Evolutionary conservation across 2,113 vertebrate genomes (phyloP).

Genomic region (Megalops atlanticus): DNA sequence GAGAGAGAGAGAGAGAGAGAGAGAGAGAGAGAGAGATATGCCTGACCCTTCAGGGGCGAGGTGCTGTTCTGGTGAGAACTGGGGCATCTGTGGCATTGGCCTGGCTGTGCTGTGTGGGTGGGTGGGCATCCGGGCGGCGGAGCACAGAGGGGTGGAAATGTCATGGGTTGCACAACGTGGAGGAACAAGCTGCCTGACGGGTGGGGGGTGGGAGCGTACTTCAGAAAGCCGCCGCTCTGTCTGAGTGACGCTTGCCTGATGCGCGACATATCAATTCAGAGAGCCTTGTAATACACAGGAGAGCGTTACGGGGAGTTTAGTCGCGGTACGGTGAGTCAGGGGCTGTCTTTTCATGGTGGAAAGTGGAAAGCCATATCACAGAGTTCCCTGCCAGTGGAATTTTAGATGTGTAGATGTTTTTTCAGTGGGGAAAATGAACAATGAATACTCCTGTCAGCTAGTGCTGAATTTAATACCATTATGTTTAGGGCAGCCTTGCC

Average conservation of each 20-base stretch:
- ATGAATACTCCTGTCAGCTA: background rate
- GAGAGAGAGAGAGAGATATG: background rate
- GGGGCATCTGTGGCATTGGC: slow-evolving; percentile 6
- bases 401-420: background rate
- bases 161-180: slow-evolving; percentile 29
- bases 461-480: background rate
- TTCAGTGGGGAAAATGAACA: background rate
- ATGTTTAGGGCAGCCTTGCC: too few species aligned
- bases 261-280: background rate
- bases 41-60: background rate
- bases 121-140: background rate
- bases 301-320: background rate
- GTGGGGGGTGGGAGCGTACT: background rate
- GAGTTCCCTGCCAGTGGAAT: background rate
- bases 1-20: background rate
- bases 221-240: background rate
- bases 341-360: background rate
- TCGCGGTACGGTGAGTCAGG: background rate
- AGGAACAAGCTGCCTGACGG: slow-evolving; percentile 18
- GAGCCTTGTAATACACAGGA: background rate
- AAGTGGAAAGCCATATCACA: background rate
- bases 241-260: background rate
- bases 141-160: slow-evolving; percentile 16
- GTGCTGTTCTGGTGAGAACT: slow-evolving; percentile 12
- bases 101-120: slow-evolving; percentile 5